These are phyloP conservation scores for Bothrops alternatus DNA, from an alignment of 2,797 vertebrate genomes.

Conservation along the genomic window DNA sequence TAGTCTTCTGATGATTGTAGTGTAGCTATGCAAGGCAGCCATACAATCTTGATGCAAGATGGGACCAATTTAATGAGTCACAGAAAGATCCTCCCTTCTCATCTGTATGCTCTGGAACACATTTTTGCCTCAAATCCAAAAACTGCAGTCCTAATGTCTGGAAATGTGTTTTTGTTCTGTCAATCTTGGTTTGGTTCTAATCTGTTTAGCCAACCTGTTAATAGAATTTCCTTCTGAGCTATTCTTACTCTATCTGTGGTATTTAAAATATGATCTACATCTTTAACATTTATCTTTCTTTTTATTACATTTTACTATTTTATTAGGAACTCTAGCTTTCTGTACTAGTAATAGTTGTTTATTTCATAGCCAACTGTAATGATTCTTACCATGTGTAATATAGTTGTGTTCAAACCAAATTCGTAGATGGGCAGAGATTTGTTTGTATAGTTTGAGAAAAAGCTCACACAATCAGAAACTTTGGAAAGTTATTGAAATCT, in stretches of 20 bases:
- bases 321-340: not conserved
- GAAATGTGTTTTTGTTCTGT: not conserved
- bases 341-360: not conserved
- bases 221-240: not conserved
- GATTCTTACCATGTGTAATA: not conserved
- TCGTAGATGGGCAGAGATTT: not conserved
- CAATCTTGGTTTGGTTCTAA: not conserved
- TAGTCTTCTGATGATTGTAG: not conserved
- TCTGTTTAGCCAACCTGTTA: not conserved
- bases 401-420: not conserved
- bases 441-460: not conserved
- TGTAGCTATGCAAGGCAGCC: not conserved
- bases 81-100: not conserved
- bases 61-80: not conserved
- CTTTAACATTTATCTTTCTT: not conserved
- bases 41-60: not conserved
- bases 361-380: not conserved
- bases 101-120: not conserved
- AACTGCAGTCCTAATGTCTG: not conserved
- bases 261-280: not conserved
- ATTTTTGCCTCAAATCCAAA: not conserved
- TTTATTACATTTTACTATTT: not conserved
- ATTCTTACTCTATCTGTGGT: not conserved
- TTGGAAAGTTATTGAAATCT: not conserved
- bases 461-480: not conserved